phyloP scores from a whole-genome alignment of 2,113 vertebrate species.

The Chaetops frenatus region DNA sequence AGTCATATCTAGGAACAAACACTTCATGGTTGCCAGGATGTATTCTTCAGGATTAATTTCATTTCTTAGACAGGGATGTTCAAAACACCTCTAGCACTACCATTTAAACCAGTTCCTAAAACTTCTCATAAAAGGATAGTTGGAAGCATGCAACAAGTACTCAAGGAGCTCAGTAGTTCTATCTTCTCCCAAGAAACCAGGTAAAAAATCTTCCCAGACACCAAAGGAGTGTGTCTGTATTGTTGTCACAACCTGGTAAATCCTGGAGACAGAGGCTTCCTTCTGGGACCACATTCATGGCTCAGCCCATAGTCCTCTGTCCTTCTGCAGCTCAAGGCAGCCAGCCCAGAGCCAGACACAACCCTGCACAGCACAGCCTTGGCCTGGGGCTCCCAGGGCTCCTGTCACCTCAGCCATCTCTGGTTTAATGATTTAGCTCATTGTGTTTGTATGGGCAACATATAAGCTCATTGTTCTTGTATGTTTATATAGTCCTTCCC shows the following conservation, averaged over 20 bases:
- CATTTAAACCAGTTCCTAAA: neutral
- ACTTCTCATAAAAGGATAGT: neutral
- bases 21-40: neutral
- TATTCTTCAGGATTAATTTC: neutral
- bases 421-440: neutral
- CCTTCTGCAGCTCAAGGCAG: neutral
- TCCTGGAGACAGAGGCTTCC: neutral
- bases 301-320: neutral
- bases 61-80: neutral
- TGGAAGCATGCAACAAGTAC: neutral
- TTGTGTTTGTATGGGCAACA: conserved; percentile 24
- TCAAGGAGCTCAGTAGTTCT: neutral
- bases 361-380: neutral
- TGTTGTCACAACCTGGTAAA: neutral
- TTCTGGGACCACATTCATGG: neutral
- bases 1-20: neutral
- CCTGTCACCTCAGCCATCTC: neutral
- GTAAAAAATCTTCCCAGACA: neutral
- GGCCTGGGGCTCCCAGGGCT: neutral
- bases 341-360: neutral
- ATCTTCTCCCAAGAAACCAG: neutral
- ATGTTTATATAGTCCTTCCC: conserved; percentile 20
- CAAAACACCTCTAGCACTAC: neutral
- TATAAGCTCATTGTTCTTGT: conserved; percentile 29
- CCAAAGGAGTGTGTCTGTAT: neutral